Conservation (phyloP, 2,888 invertebrate genomes). For the Drosophila recens region DNA sequence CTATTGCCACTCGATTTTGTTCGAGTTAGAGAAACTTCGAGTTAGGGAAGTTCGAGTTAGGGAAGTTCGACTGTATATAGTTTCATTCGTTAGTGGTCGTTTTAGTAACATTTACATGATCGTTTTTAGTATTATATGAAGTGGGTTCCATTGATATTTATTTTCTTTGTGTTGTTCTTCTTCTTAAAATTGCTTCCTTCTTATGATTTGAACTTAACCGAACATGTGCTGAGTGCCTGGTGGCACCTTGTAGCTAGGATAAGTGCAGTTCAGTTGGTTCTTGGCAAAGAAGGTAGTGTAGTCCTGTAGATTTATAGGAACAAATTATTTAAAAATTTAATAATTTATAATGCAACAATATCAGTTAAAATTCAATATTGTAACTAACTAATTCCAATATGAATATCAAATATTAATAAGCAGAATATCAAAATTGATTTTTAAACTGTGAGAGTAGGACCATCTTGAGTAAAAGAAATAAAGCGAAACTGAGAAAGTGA, state of each 20-base stretch:
- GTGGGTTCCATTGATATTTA: slow-evolving; percentile 75
- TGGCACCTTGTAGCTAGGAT: slow-evolving; percentile 94
- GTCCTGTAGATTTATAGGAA: slow-evolving; percentile 87
- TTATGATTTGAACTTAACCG: slow-evolving; percentile 47
- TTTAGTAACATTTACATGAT: slow-evolving; percentile 75
- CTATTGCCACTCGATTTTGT: too few species aligned
- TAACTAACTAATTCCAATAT: too few species aligned
- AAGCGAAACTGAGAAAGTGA: too few species aligned
- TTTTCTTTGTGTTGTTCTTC: slow-evolving; percentile 26
- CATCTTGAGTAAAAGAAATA: too few species aligned
- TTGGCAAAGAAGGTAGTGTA: slow-evolving; percentile 92
- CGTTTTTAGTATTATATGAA: slow-evolving; percentile 74
- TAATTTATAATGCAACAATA: neutral
- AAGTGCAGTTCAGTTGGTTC: slow-evolving; percentile 91
- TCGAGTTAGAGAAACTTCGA: too few species aligned
- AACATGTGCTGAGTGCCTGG: slow-evolving; percentile 94
- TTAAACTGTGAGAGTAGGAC: too few species aligned
- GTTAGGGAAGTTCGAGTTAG: too few species aligned
- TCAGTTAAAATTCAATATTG: too few species aligned
- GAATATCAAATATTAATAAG: too few species aligned
- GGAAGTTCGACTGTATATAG: too few species aligned
- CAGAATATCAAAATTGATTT: too few species aligned
- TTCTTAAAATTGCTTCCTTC: slow-evolving; percentile 15
- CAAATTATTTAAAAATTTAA: neutral
- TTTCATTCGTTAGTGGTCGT: slow-evolving; percentile 76